Conservation (phyloP, 1,140 invertebrate species). For the Adoxophyes honmai region DNA sequence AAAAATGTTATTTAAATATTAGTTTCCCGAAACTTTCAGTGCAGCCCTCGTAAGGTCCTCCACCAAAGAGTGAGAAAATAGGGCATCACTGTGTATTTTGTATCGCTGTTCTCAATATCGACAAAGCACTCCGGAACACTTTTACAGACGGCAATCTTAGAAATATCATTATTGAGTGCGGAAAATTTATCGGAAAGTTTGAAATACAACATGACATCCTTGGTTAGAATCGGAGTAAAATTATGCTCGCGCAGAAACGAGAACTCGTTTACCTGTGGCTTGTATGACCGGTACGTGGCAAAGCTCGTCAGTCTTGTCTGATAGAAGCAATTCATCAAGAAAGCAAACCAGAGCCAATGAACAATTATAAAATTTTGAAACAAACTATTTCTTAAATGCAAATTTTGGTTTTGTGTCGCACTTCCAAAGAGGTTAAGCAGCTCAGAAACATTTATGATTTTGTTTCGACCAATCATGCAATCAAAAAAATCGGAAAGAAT, state of each 20-base stretch:
- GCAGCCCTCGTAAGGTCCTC: too few relatives aligned
- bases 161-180: neutral
- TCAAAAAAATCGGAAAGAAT: neutral
- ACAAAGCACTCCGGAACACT: too few relatives aligned
- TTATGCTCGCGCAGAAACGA: neutral
- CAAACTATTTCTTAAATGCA: neutral
- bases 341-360: conserved; percentile 12
- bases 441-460: neutral
- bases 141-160: too few relatives aligned
- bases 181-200: neutral
- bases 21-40: too few relatives aligned
- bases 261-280: neutral
- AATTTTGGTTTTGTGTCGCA: neutral
- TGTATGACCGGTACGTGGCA: neutral
- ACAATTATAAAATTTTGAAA: conserved; percentile 2
- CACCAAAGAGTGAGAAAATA: neutral
- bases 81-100: too few relatives aligned
- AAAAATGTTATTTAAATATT: too few relatives aligned
- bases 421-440: neutral
- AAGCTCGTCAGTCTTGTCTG: conserved; percentile 2
- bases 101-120: too few relatives aligned
- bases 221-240: neutral
- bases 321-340: conserved; percentile 14
- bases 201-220: neutral
- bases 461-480: neutral